These are phyloP conservation scores for Todiramphus chloris DNA, from an alignment of 2,113 vertebrate species.

Conservation along the genomic window DNA sequence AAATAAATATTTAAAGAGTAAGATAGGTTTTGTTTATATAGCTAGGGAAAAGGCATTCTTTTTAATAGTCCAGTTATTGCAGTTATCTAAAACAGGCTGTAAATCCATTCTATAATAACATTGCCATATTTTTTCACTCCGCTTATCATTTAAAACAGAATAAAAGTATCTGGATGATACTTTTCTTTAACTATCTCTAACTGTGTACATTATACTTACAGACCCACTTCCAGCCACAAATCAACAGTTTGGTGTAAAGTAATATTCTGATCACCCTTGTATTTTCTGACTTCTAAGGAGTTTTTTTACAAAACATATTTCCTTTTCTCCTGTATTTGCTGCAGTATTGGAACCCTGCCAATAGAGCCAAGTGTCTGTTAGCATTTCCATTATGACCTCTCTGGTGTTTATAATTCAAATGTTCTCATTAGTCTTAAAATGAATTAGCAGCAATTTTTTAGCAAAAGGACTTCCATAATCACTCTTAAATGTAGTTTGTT, in stretches of 20 bases:
- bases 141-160: neutral
- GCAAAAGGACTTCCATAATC: neutral
- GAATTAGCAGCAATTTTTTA: constrained; percentile 7
- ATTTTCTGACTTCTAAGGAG: neutral
- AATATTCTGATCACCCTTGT: neutral
- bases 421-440: neutral
- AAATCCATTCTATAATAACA: neutral
- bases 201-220: neutral
- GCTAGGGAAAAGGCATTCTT: neutral
- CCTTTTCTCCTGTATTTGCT: neutral
- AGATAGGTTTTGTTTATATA: neutral
- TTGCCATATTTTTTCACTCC: neutral
- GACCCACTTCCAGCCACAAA: neutral
- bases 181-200: constrained; percentile 36
- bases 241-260: neutral
- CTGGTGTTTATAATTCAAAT: neutral
- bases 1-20: neutral
- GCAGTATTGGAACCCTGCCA: neutral
- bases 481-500: neutral
- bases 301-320: neutral
- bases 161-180: constrained; percentile 15
- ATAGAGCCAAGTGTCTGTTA: neutral
- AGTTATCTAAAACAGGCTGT: neutral
- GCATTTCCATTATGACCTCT: neutral
- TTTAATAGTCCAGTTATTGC: neutral